Evolutionary conservation across 2,113 vertebrate species (phyloP).

Genomic region (Phylloscopus trochilus): DNA sequence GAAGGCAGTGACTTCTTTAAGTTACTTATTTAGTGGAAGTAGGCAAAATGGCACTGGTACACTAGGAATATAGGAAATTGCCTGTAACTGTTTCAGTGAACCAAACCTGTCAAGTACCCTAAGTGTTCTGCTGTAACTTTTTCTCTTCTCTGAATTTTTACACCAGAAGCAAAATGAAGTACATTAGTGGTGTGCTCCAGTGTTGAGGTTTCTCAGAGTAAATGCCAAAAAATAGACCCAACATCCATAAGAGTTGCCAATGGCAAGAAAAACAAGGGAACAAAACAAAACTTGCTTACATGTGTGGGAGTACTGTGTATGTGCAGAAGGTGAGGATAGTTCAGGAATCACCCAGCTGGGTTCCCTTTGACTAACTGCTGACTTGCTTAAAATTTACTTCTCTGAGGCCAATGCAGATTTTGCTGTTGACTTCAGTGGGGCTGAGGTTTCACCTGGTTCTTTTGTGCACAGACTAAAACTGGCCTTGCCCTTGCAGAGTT

Average conservation of each 20-base stretch:
- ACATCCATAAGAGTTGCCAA: conserved; percentile 11
- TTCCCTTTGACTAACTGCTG: conserved; percentile 45
- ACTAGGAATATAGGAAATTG: background rate
- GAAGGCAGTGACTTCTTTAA: background rate
- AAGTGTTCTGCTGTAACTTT: conserved; percentile 45
- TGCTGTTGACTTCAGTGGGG: conserved; percentile 27
- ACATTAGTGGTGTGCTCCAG: background rate
- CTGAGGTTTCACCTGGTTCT: conserved; percentile 3
- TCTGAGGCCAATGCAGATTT: conserved; percentile 23
- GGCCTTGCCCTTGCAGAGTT: conserved; percentile 29
- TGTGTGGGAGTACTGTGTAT: background rate
- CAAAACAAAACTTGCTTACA: background rate
- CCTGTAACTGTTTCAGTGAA: background rate
- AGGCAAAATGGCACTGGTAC: conserved; percentile 1
- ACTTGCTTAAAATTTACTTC: background rate
- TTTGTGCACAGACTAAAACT: conserved; percentile 21
- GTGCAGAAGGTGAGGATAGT: background rate
- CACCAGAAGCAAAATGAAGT: conserved; percentile 29
- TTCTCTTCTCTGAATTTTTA: conserved; percentile 51
- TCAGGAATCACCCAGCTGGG: background rate
- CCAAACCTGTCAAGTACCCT: background rate
- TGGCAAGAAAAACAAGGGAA: conserved; percentile 46
- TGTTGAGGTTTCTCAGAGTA: conserved; percentile 60
- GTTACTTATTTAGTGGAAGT: background rate
- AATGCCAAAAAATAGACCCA: conserved; percentile 58